Conservation (phyloP, 2,888 invertebrate genomes). For the Sisyra terminalis region DNA sequence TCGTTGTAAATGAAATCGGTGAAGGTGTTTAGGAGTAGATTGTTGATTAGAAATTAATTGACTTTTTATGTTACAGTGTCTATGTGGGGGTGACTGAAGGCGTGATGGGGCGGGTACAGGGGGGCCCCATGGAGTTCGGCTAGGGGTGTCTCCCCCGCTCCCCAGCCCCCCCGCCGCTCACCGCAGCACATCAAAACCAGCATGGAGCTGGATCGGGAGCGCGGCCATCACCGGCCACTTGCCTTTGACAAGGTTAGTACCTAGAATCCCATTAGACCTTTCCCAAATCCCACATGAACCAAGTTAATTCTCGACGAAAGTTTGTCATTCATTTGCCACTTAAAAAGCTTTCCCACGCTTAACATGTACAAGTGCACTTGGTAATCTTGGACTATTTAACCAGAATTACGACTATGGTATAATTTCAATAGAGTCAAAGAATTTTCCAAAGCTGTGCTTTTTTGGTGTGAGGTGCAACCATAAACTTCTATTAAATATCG, state of each 20-base stretch:
- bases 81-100: constrained; percentile 55
- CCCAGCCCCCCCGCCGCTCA: constrained; percentile 44
- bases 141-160: constrained; percentile 54
- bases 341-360: too few species aligned
- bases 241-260: constrained; percentile 54
- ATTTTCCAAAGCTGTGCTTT: too few species aligned
- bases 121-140: constrained; percentile 75
- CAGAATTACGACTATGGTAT: too few species aligned
- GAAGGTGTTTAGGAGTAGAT: neutral
- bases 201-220: constrained; percentile 25
- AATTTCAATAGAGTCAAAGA: too few species aligned
- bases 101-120: constrained; percentile 72
- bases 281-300: too few species aligned
- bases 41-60: constrained; percentile 6
- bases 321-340: too few species aligned
- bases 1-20: neutral
- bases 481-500: too few species aligned
- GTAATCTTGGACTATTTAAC: too few species aligned
- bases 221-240: constrained; percentile 38
- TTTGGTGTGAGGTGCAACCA: too few species aligned
- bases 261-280: constrained; percentile 12
- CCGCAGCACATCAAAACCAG: constrained; percentile 27
- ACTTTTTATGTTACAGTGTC: constrained; percentile 35
- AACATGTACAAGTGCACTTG: too few species aligned
- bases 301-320: too few species aligned